Base-by-base conservation (phyloP, 2,888 invertebrate genomes). In the Leucophora obtusa region DNA sequence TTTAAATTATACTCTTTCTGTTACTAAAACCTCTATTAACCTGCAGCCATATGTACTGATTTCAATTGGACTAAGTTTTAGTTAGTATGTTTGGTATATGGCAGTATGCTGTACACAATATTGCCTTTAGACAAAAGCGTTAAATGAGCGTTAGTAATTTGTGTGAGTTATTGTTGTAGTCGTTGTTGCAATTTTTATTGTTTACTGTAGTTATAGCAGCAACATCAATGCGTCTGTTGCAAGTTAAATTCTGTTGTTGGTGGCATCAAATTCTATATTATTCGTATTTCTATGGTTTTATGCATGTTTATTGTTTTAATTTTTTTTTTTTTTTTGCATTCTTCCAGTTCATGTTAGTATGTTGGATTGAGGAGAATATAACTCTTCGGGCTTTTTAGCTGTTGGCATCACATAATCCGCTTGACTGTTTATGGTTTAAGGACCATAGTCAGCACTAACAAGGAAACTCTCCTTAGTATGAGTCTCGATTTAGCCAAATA, bases 91-190 rank as follows among this genome's bases (percentile, higher is more conserved):
- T 14, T 14, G n/a, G 15, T 56, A 15, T 28, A 18, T 28, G 28
- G 9, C 2, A 6, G 15, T 56, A 28, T 56, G 24, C 62, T 60
- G 50, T 65, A 60, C 56, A 62, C 60, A 35, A 35, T 66, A 75
- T 75, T 71, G 79, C 79, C 75, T 71, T 80, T 75, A 72, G 68
- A 71, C 75, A 80, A 80, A 80, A 80, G 79, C 79, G 79, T 75
- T 80, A 75, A 80, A 80, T 80, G 79, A 71, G 75, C 79, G 75
- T 80, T 68, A 75, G 79, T 75, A 80, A 80, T 80, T 75, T 75
- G 68, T 51, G 56, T 58, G 53, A 59, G 69, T 79, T 69, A 28
- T 47, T 74, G 33, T 63, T 63, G 38, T 63, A 58, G 70, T 65
- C 62, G 50, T 58, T 76, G 70, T 59, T 63, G 70, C 63, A 59